Evolutionary conservation across 2,888 invertebrate genomes (phyloP), one percentile per base, ranked within the genome.

Genomic region (Amphipyra berbera): DNA sequence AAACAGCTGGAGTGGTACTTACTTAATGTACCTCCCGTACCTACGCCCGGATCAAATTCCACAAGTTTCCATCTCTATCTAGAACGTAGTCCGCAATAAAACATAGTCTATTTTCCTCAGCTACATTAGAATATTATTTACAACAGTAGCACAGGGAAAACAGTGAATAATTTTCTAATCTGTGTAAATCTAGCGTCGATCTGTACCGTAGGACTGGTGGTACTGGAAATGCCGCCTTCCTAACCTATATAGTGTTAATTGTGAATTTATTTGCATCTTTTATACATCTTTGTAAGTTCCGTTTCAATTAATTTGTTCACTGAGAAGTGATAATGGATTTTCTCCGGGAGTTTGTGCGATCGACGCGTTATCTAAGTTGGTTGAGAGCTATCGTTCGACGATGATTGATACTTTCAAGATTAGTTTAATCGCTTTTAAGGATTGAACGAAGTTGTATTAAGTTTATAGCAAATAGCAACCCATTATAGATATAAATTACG

Each of bases 261-360:
- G 69, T 69, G 73, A 74, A 76, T 76, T 72, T 79, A 84, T 81
- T 83, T 82, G 77, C 82, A 84, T 82, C 54, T 73, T 69, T 72
- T 75, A 79, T 72, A 67, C 53, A 61, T 75, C 49, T 69, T 61
- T 61, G 55, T 68, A 53, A 44, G 66, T 57, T 76, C 61, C 61
- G 67, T 48, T 64, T 59, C 50, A 40, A 61, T 67, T 70, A 73
- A 73, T 70, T 67, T 67, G 60, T 55, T 73, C 50, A 52, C 33
- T 65, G 56, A 58, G 56, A 53, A 55, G 55, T 48, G 64, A 55
- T 68, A 69, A 68, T 72, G 54, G 45, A 60, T 68, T 72, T 71
- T 71, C 70, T 71, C 70, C 52, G 41, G 55, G 50, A 71, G 57
- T 67, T 55, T 38, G 50, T 58, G 45, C 14, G 27, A 21, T 44